These are phyloP conservation scores for Bicyclus anynana DNA, from an alignment of 1,140 invertebrate genomes.

Conservation along the genomic window DNA sequence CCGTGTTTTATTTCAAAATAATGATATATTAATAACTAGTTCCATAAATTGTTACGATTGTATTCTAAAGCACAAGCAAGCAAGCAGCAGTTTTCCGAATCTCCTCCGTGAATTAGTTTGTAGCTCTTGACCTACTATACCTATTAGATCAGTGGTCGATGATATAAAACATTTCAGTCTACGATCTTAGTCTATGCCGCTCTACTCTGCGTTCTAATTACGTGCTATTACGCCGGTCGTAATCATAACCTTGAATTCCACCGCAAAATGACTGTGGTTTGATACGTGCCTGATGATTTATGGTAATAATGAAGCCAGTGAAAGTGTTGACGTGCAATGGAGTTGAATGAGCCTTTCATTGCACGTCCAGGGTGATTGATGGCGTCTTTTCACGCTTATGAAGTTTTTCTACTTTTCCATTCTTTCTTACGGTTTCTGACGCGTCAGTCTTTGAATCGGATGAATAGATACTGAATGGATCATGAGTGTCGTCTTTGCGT, in stretches of 20 bases:
- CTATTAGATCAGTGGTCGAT: neutral
- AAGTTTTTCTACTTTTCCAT: conserved; percentile 44
- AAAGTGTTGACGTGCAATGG: conserved; percentile 46
- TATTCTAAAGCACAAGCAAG: no score
- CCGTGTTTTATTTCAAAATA: no score
- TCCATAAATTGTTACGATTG: no score
- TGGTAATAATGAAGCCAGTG: conserved; percentile 42
- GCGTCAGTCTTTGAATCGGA: neutral
- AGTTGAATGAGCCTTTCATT: conserved; percentile 32
- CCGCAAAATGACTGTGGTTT: conserved; percentile 38
- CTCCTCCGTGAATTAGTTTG: no score
- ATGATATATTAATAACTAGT: no score
- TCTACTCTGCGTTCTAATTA: conserved; percentile 13
- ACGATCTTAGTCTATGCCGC: conserved; percentile 7
- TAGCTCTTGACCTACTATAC: no score
- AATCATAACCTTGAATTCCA: conserved; percentile 36
- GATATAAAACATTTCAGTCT: neutral
- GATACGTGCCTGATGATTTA: conserved; percentile 49
- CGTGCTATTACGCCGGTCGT: conserved; percentile 8
- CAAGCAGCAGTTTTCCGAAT: no score
- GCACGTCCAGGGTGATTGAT: conserved; percentile 47
- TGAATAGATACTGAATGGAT: neutral
- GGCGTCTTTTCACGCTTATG: conserved; percentile 38
- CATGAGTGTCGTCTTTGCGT: conserved; percentile 15
- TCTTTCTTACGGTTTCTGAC: conserved; percentile 12